A percentile compares a stretch with the other conserved stretches of the same genome.
Evolutionary conservation across 2,797 vertebrate species (phyloP).

Genomic region (Pagetopsis macropterus): DNA sequence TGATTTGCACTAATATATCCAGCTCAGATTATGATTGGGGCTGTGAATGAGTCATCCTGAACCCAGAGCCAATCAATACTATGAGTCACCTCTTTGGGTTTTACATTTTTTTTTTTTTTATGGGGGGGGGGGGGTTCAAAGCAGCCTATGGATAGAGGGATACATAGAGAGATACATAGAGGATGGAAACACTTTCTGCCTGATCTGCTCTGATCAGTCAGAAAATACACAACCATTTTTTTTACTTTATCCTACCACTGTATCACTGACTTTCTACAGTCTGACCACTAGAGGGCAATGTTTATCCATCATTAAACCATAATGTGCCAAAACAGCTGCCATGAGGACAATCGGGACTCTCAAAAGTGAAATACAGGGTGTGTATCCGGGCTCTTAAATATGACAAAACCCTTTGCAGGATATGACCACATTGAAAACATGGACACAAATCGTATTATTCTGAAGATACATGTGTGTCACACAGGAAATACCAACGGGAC

Average conservation of each 20-base stretch:
- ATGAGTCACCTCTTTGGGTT: background rate
- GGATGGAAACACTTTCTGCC: background rate
- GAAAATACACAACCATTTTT: background rate
- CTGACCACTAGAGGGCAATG: slow-evolving; percentile 60
- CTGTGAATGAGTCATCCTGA: background rate
- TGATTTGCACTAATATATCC: background rate
- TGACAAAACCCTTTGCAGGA: slow-evolving; percentile 21
- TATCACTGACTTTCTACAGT: background rate
- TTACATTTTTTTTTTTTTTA: too few species aligned
- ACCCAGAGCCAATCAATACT: background rate
- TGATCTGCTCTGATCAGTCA: slow-evolving; percentile 6
- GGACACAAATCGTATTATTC: slow-evolving; percentile 58
- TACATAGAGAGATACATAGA: background rate
- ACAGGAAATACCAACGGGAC: slow-evolving; percentile 58
- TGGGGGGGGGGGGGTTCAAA: background rate
- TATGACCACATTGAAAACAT: slow-evolving; percentile 50
- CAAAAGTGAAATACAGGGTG: background rate
- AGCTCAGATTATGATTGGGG: background rate
- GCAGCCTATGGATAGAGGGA: background rate
- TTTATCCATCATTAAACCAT: slow-evolving; percentile 20
- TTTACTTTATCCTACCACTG: background rate
- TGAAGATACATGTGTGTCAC: slow-evolving; percentile 60
- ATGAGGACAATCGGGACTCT: background rate
- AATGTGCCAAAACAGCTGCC: background rate
- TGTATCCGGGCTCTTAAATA: background rate